Evolutionary conservation across 2,797 vertebrate genomes (phyloP).

Genomic region (Sebastes jordani): DNA sequence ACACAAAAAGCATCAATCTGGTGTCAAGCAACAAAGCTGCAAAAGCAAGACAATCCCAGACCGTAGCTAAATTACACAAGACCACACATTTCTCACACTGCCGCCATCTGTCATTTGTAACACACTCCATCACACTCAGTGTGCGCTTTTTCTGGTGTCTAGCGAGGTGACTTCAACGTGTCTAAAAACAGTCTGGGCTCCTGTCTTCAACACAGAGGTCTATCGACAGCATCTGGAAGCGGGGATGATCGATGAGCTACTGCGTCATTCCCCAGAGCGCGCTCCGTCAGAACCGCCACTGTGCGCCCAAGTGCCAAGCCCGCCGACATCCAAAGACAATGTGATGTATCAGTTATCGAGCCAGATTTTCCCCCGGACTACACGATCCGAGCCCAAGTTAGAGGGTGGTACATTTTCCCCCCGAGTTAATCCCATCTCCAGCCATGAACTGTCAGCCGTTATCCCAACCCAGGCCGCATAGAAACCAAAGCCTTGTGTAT

Average conservation of each 20-base stretch:
- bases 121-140: conserved; percentile 21
- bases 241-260: conserved; percentile 60
- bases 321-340: conserved; percentile 54
- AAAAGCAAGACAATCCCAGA: neutral
- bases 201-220: conserved; percentile 39
- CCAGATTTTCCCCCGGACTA: conserved; percentile 27
- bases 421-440: conserved; percentile 58
- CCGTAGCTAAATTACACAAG: neutral
- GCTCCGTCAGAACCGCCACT: conserved; percentile 42
- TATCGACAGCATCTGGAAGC: conserved; percentile 46
- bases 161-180: conserved; percentile 9
- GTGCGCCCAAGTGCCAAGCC: conserved; percentile 29
- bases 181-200: conserved; percentile 34
- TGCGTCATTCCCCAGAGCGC: conserved; percentile 52
- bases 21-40: neutral
- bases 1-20: neutral
- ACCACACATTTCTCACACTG: conserved; percentile 23
- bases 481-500: conserved; percentile 50
- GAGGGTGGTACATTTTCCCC: conserved; percentile 60
- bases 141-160: conserved; percentile 24
- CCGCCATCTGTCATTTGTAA: conserved; percentile 20
- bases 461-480: conserved; percentile 36
- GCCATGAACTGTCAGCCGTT: conserved; percentile 46
- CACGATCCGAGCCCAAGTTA: conserved; percentile 35
- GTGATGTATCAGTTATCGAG: conserved; percentile 51